Percentiles rank a stretch among this genome's conserved stretches.
Conservation (phyloP, 2,113 vertebrate genomes). For the Amphilophus citrinellus region DNA sequence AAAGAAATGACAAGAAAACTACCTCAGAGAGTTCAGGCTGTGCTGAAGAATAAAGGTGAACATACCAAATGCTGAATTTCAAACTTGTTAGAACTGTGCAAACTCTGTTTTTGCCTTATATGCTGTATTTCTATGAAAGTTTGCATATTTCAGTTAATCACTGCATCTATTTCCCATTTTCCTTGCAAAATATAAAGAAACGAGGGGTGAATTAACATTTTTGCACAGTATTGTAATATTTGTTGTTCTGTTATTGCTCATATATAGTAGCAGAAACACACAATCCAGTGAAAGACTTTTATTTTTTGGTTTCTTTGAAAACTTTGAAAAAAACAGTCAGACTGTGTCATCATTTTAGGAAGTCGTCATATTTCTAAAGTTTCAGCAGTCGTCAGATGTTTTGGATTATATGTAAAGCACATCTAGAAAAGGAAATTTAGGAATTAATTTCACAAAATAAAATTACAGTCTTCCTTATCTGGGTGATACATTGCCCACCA, state of each 20-base stretch:
- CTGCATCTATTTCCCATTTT: background rate
- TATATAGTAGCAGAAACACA: background rate
- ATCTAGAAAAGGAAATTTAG: background rate
- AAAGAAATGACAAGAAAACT: background rate
- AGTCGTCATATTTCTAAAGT: background rate
- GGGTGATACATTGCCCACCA: background rate
- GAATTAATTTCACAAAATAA: background rate
- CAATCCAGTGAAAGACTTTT: background rate
- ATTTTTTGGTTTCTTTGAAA: background rate
- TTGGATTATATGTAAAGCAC: background rate
- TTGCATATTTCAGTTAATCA: background rate
- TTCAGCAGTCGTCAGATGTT: background rate
- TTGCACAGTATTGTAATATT: background rate
- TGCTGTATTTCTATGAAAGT: background rate
- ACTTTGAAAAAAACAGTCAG: rapidly evolving
- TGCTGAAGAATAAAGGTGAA: background rate
- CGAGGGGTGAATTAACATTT: background rate
- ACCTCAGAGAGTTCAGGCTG: background rate
- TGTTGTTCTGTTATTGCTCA: background rate
- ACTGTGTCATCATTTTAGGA: background rate
- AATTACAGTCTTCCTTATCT: background rate
- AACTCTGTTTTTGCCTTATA: background rate
- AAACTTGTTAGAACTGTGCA: background rate
- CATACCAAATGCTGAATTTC: background rate
- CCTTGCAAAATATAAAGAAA: too few species aligned